Evolutionary conservation across 2,797 vertebrate genomes (phyloP).

Genomic region (Macroramphosus scolopax): DNA sequence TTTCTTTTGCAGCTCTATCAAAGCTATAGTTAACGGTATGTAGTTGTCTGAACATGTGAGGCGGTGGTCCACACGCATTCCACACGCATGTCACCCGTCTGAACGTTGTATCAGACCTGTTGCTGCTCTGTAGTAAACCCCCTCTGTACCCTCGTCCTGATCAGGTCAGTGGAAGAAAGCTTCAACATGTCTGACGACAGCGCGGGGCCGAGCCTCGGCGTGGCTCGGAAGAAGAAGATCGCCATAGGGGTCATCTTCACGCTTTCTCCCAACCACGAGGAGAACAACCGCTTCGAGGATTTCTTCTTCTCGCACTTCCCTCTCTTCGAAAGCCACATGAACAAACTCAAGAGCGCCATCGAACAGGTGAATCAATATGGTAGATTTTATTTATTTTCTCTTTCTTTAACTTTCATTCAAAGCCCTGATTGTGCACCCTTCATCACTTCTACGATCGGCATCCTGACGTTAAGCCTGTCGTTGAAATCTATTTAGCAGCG

Average conservation of each 20-base stretch:
- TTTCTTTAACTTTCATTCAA: neutral
- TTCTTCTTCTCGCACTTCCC: constrained; percentile 99
- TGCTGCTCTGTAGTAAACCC: neutral
- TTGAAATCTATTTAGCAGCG: constrained; percentile 14
- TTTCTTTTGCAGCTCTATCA: constrained; percentile 29
- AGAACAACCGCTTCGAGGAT: constrained; percentile 94
- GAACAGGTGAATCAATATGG: constrained; percentile 84
- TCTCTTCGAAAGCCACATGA: constrained; percentile 99
- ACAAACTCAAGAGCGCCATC: constrained; percentile 96
- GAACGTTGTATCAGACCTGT: neutral
- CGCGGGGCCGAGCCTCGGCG: constrained; percentile 85
- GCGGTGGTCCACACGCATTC: too few species aligned
- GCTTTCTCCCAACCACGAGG: constrained; percentile 88
- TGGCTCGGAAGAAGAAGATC: constrained; percentile 95
- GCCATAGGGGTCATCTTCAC: constrained; percentile 97
- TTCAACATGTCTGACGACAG: constrained; percentile 99
- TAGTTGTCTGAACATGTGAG: neutral
- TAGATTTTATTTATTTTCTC: neutral
- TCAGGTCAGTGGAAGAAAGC: constrained; percentile 96
- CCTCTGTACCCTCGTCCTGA: too few species aligned
- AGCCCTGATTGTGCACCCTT: neutral
- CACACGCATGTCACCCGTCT: neutral
- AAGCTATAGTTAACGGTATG: neutral
- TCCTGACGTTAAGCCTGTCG: constrained; percentile 10
- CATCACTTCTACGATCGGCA: constrained; percentile 3